Percentiles rank a stretch among this genome's conserved stretches.
Conservation (phyloP, 2,888 invertebrate genomes). For the Tetropium fuscum region DNA sequence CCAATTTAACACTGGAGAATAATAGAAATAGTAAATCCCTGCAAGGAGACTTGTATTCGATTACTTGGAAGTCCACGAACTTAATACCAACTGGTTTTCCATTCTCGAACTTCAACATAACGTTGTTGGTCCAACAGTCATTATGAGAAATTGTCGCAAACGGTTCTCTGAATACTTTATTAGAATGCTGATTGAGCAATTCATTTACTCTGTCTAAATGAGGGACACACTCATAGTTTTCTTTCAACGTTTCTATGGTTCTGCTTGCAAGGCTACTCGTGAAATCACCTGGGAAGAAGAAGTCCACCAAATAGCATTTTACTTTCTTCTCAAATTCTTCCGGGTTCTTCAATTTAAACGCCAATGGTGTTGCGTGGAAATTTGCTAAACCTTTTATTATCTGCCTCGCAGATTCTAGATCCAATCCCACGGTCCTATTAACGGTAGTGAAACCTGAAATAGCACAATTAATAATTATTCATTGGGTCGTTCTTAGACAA, state of each 20-base stretch:
- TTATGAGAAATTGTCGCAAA: conserved; percentile 69
- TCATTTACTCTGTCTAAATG: conserved; percentile 3
- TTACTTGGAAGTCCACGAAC: conserved; percentile 71
- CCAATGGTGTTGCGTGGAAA: conserved; percentile 69
- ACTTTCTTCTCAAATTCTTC: conserved; percentile 55
- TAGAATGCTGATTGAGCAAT: conserved; percentile 6
- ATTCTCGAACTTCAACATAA: conserved; percentile 65
- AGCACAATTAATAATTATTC: too few relatives aligned
- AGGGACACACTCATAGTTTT: neutral
- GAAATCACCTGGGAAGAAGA: neutral
- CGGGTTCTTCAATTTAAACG: conserved; percentile 63
- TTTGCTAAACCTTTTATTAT: conserved; percentile 65
- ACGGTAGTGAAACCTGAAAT: conserved; percentile 64
- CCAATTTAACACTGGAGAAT: conserved; percentile 66
- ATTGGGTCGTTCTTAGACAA: too few relatives aligned
- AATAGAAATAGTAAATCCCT: conserved; percentile 70
- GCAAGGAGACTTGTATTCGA: conserved; percentile 66
- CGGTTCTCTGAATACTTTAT: conserved; percentile 27
- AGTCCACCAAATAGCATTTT: conserved; percentile 40
- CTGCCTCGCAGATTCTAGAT: conserved; percentile 63
- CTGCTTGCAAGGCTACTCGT: neutral
- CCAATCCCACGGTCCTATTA: conserved; percentile 63
- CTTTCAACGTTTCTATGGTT: neutral
- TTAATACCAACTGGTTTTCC: conserved; percentile 47
- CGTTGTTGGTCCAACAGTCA: conserved; percentile 73